Percentiles rank a stretch among this genome's conserved stretches.
Conservation (phyloP, 2,888 invertebrate species). For the Lissocephala sabroskyi region DNA sequence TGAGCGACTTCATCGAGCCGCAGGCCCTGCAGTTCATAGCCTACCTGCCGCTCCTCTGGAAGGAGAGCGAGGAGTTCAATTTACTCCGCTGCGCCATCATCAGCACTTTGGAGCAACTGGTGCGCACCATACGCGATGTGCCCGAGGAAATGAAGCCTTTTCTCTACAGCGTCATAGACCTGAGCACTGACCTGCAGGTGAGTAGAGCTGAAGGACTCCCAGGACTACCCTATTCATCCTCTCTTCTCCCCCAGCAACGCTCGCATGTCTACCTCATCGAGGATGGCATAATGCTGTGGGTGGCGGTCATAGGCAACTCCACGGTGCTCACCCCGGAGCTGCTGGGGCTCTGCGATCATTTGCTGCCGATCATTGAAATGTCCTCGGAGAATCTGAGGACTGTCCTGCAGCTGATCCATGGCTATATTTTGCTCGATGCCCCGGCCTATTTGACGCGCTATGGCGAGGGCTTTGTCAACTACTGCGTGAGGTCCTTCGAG, state of each 20-base stretch:
- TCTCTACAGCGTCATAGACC: conserved; percentile 79
- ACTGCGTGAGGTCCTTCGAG: conserved; percentile 81
- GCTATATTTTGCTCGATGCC: conserved; percentile 85
- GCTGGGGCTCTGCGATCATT: conserved; percentile 82
- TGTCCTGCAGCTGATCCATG: conserved; percentile 86
- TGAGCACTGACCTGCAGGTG: conserved; percentile 83
- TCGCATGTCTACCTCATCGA: conserved; percentile 92
- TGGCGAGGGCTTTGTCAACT: conserved; percentile 80
- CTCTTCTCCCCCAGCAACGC: conserved; percentile 76
- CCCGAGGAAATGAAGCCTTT: conserved; percentile 77
- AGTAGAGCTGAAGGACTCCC: background rate
- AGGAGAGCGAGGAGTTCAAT: conserved; percentile 88
- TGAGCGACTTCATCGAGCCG: conserved; percentile 81
- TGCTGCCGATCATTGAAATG: conserved; percentile 84
- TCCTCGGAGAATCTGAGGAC: conserved; percentile 86
- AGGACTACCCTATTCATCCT: background rate
- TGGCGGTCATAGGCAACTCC: conserved; percentile 85
- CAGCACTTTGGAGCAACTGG: conserved; percentile 84
- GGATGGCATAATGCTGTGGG: conserved; percentile 93
- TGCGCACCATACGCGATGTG: conserved; percentile 80
- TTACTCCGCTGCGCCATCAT: conserved; percentile 94
- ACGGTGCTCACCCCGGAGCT: conserved; percentile 78
- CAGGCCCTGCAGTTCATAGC: conserved; percentile 81
- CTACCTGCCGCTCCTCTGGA: conserved; percentile 91
- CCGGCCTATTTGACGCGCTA: conserved; percentile 83